Evolutionary conservation across 2,888 invertebrate genomes (phyloP).

Genomic region (Agrypnus murinus): DNA sequence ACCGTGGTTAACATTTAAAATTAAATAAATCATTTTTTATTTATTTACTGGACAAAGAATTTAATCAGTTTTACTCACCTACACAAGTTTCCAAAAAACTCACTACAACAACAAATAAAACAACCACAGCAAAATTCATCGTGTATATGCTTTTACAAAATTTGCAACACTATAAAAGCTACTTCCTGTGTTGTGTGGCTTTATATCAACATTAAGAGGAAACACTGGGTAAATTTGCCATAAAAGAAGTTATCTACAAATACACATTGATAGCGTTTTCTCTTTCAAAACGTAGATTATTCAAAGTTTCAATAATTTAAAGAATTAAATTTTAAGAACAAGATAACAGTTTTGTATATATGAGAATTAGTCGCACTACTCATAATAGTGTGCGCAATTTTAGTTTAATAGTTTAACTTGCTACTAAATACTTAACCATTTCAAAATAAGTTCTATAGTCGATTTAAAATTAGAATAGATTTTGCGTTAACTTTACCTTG

Average conservation of each 20-base stretch:
- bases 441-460: conserved; percentile 11
- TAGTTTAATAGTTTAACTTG: neutral
- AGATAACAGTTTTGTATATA: no score
- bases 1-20: no score
- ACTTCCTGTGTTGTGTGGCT: conserved; percentile 34
- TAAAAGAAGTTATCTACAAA: conserved; percentile 25
- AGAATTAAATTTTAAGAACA: no score
- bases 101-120: conserved; percentile 10
- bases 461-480: conserved; percentile 11
- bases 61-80: conserved; percentile 33
- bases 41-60: no score
- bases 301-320: no score
- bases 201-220: conserved; percentile 37
- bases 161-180: conserved; percentile 12
- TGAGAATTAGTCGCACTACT: no score
- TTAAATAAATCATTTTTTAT: no score
- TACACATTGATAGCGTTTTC: conserved; percentile 7
- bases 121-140: conserved; percentile 24
- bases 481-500: conserved; percentile 4
- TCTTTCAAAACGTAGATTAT: no score
- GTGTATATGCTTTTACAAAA: neutral
- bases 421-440: neutral
- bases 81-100: conserved; percentile 11
- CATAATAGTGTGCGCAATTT: no score
- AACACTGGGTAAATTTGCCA: conserved; percentile 35